Evolutionary conservation across 2,797 vertebrate species (phyloP).

Genomic region (Cuculus canorus): DNA sequence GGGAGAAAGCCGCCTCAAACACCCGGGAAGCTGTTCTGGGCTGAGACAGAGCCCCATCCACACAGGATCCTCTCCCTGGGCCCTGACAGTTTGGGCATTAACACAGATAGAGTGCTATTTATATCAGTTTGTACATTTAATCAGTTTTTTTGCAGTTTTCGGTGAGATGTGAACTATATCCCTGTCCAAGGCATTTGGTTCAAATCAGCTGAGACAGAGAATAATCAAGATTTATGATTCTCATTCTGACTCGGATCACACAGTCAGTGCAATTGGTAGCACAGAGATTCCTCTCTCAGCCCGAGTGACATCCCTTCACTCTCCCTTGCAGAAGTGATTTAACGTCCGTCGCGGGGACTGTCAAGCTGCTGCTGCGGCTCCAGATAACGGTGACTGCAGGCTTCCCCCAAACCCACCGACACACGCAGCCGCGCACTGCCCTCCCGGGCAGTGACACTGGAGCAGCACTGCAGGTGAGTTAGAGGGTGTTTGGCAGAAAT

Average conservation of each 20-base stretch:
- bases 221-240: constrained; percentile 84
- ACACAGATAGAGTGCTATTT: constrained; percentile 67
- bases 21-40: neutral
- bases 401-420: too few species aligned
- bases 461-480: rapidly evolving
- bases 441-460: rapidly evolving
- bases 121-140: constrained; percentile 79
- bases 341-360: constrained; percentile 68
- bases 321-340: constrained; percentile 70
- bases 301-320: constrained; percentile 75
- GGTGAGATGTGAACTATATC: constrained; percentile 72
- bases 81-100: constrained; percentile 62
- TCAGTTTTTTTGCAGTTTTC: constrained; percentile 76
- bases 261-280: constrained; percentile 14
- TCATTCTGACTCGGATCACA: constrained; percentile 73
- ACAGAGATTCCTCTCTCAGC: constrained; percentile 58
- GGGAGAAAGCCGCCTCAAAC: neutral
- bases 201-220: constrained; percentile 80
- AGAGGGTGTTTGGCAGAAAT: neutral
- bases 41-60: neutral
- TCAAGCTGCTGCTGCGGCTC: constrained; percentile 68
- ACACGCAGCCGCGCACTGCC: rapidly evolving
- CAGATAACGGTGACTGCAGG: constrained; percentile 36
- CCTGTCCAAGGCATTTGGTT: constrained; percentile 71
- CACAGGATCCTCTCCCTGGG: neutral